Evolutionary conservation across 2,797 vertebrate genomes (phyloP).

Genomic region (Sebastiscus albofasciatus): DNA sequence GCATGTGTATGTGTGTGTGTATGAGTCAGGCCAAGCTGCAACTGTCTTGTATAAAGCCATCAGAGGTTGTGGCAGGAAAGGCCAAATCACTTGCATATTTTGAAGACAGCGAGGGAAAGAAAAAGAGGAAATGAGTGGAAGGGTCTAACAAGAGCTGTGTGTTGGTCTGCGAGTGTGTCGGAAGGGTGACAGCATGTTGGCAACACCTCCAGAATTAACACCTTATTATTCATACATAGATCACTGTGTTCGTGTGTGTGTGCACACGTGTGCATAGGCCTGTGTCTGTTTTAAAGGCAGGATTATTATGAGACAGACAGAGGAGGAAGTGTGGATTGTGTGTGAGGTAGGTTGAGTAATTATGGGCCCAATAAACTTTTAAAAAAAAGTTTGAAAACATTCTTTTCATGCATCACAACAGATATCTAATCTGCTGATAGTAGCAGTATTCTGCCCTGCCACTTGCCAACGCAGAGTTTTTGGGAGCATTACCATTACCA

Average conservation of each 20-base stretch:
- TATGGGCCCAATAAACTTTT: neutral
- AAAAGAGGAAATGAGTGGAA: constrained; percentile 69
- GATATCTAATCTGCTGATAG: neutral
- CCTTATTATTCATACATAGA: constrained; percentile 72
- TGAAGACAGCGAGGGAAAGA: constrained; percentile 24
- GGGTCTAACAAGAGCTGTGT: constrained; percentile 56
- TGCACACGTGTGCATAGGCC: neutral
- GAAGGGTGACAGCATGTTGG: constrained; percentile 57
- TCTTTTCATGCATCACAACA: neutral
- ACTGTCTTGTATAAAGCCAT: constrained; percentile 39
- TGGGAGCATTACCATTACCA: neutral
- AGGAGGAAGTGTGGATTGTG: neutral
- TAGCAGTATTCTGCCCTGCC: neutral
- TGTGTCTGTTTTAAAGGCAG: constrained; percentile 6
- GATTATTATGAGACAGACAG: constrained; percentile 16
- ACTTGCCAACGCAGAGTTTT: neutral
- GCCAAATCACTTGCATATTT: constrained; percentile 67
- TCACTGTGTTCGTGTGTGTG: constrained; percentile 31
- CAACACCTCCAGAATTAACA: constrained; percentile 73
- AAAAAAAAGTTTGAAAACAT: too few species aligned
- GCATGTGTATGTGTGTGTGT: neutral
- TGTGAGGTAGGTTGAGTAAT: neutral
- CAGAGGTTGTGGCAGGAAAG: constrained; percentile 49
- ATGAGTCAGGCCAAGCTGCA: neutral
- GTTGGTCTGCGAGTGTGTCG: constrained; percentile 31